A percentile compares a stretch with the other conserved stretches of the same genome.
Conservation (phyloP, 2,888 invertebrate genomes). For the Tineola bisselliella region DNA sequence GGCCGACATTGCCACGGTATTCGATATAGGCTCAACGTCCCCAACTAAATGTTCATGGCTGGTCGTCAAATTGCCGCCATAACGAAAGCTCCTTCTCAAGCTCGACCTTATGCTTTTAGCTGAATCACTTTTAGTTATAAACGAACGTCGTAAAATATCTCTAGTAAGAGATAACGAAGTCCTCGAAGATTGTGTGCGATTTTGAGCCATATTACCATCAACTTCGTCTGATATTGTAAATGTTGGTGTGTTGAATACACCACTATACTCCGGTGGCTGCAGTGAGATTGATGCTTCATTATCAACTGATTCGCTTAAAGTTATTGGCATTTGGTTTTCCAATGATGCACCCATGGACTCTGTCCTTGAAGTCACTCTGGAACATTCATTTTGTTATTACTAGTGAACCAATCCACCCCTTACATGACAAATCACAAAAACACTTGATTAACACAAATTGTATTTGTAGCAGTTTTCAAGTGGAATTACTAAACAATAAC, state of each 20-base stretch:
- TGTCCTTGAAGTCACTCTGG: constrained; percentile 44
- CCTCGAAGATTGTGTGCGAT: constrained; percentile 25
- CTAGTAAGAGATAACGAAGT: constrained; percentile 42
- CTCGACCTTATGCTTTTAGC: constrained; percentile 46
- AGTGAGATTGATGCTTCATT: constrained; percentile 25
- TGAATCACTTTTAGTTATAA: constrained; percentile 4
- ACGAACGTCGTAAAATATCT: constrained; percentile 44
- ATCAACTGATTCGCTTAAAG: constrained; percentile 51
- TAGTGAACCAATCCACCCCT: no score
- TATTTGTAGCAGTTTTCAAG: no score
- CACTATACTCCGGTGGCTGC: constrained; percentile 35
- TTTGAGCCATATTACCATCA: constrained; percentile 20
- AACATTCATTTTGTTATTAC: no score
- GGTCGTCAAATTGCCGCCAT: constrained; percentile 47
- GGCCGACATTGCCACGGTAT: constrained; percentile 56
- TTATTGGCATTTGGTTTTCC: constrained; percentile 43
- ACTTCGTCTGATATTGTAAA: constrained; percentile 45
- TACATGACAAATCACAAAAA: no score
- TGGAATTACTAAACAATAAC: no score
- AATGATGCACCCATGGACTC: constrained; percentile 21
- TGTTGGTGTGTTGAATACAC: constrained; percentile 30
- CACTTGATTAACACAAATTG: no score
- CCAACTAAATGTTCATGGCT: constrained; percentile 71
- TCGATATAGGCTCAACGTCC: constrained; percentile 69
- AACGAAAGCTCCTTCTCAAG: constrained; percentile 48